Conservation (phyloP, 2,797 vertebrate species). For the Hemibagrus guttatus region DNA sequence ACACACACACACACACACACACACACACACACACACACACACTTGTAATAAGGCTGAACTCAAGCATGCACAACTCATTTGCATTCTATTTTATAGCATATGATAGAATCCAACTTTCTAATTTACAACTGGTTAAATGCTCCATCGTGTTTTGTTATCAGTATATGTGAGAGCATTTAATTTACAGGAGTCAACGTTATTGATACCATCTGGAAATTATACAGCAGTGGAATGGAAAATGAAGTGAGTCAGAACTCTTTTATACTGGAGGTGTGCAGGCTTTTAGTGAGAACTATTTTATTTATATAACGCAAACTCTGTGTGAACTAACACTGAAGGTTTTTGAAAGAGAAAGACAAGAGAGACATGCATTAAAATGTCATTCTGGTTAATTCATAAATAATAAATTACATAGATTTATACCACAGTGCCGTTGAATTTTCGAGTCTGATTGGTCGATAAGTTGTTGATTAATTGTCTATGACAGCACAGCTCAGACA, state of each 20-base stretch:
- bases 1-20: conserved; percentile 5
- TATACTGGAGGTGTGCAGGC: not conserved
- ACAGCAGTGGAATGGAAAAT: not conserved
- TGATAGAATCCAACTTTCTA: not conserved
- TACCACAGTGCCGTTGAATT: not conserved
- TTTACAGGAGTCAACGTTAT: not conserved
- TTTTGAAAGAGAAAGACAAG: not conserved
- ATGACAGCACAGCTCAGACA: not conserved
- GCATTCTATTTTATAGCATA: not conserved
- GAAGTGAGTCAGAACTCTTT: not conserved
- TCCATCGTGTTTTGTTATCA: not conserved
- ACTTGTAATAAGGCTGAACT: not conserved
- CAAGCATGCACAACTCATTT: not conserved
- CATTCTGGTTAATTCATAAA: not conserved
- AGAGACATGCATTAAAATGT: not conserved
- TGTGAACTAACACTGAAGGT: not conserved
- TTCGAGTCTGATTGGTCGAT: not conserved
- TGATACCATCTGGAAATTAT: conserved; percentile 4
- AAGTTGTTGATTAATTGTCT: not conserved
- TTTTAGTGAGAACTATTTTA: not conserved
- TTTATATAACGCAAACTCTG: not conserved
- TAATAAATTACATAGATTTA: not conserved
- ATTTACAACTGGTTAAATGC: not conserved
- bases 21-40: conserved; percentile 3
- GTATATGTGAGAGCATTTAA: not conserved